Percentiles rank a stretch among this genome's conserved stretches.
Conservation (phyloP, 2,113 vertebrate species). For the Tenrec ecaudatus region DNA sequence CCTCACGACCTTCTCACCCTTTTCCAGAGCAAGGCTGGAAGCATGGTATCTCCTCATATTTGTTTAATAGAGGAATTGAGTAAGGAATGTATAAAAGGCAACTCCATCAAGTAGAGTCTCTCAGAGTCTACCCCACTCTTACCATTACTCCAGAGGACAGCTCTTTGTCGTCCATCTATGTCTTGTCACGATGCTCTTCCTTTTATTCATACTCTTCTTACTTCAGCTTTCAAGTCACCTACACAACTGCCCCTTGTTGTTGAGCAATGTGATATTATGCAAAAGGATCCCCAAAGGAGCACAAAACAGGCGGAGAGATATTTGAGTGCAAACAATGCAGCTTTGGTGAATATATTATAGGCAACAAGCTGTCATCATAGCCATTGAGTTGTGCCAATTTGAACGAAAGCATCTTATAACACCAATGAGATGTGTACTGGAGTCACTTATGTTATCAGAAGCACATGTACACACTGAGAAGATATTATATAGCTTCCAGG, state of each 20-base stretch:
- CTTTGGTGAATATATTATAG: conserved; percentile 51
- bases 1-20: background rate
- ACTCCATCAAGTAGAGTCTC: background rate
- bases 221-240: conserved; percentile 25
- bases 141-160: background rate
- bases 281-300: background rate
- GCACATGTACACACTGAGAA: background rate
- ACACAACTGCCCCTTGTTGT: background rate
- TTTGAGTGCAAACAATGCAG: conserved; percentile 61
- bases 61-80: background rate
- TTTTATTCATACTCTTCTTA: conserved; percentile 15
- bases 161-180: background rate
- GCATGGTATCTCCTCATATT: background rate
- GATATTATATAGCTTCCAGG: background rate
- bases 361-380: conserved; percentile 41
- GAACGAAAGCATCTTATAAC: conserved; percentile 42
- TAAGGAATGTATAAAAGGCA: background rate
- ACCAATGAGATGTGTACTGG: conserved; percentile 27
- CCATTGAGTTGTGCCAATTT: background rate
- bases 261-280: conserved; percentile 27
- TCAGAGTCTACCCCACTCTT: background rate
- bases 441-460: conserved; percentile 39
- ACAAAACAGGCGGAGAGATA: background rate
- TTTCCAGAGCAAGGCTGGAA: background rate
- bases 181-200: background rate